phyloP scores from a whole-genome alignment of 2,113 vertebrate genomes.

The Platichthys flesus region DNA sequence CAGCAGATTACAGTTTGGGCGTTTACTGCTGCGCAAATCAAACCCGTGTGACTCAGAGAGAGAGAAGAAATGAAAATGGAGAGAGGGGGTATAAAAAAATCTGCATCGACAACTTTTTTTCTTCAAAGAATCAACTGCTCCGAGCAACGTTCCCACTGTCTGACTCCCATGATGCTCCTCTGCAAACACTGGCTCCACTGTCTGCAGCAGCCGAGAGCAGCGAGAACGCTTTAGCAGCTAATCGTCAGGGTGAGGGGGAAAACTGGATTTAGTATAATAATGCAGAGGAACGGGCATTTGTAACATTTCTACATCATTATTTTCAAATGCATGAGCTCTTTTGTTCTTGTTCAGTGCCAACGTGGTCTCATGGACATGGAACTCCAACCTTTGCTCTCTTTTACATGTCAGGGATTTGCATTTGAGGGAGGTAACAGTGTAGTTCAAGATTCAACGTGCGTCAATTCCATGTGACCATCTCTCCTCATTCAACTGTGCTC shows the following conservation, averaged over 20 bases:
- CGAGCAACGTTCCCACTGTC: slow-evolving; percentile 25
- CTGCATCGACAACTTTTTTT: slow-evolving; percentile 23
- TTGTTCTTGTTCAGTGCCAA: not conserved
- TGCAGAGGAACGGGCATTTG: not conserved
- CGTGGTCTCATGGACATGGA: not conserved
- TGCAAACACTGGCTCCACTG: slow-evolving; percentile 14
- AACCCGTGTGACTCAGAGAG: slow-evolving; percentile 27
- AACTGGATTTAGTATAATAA: slow-evolving; percentile 6
- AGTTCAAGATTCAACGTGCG: not conserved
- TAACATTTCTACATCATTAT: not conserved
- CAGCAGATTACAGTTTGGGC: slow-evolving; percentile 8
- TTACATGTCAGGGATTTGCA: not conserved
- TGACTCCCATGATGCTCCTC: slow-evolving; percentile 35
- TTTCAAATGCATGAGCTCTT: not conserved
- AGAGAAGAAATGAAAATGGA: not conserved
- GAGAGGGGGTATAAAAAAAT: slow-evolving; percentile 20
- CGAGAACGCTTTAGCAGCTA: slow-evolving; percentile 15
- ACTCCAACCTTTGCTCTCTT: too few species aligned
- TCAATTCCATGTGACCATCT: not conserved
- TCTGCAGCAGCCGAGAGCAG: slow-evolving; percentile 38
- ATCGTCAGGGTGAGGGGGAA: not conserved
- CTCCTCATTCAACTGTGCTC: too few species aligned
- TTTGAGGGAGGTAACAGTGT: too few species aligned
- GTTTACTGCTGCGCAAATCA: slow-evolving; percentile 16
- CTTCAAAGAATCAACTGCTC: slow-evolving; percentile 48